Evolutionary conservation across 1,140 invertebrate species (phyloP).

Genomic region (Leguminivora glycinivorella): DNA sequence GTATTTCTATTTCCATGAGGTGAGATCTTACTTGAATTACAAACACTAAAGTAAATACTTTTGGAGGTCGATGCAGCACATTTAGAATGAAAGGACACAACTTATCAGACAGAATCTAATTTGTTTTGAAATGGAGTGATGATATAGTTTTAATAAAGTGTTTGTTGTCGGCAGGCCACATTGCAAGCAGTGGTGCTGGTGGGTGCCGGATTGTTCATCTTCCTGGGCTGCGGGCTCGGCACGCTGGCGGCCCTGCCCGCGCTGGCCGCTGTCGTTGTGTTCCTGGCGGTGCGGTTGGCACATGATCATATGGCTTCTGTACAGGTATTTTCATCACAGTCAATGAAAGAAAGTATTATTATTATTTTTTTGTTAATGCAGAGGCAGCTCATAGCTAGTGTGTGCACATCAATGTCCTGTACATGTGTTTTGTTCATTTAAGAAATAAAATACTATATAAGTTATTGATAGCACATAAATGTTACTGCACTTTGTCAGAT

Average conservation of each 20-base stretch:
- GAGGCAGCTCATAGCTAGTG: too few relatives aligned
- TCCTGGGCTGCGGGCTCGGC: conserved; percentile 46
- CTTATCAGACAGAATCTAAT: too few relatives aligned
- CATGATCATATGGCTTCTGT: conserved; percentile 32
- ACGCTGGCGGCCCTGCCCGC: conserved; percentile 43
- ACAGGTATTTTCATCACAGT: background rate
- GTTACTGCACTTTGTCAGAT: too few relatives aligned
- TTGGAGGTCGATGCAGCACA: too few relatives aligned
- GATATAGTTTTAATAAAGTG: background rate
- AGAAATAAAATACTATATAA: too few relatives aligned
- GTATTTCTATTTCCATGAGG: conserved; percentile 60
- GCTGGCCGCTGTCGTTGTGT: conserved; percentile 35
- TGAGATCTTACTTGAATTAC: conserved; percentile 26
- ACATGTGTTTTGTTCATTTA: too few relatives aligned
- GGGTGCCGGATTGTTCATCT: conserved; percentile 60
- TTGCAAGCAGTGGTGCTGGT: conserved; percentile 52
- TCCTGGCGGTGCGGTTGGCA: conserved; percentile 32
- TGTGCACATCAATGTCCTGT: too few relatives aligned
- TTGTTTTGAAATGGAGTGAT: background rate
- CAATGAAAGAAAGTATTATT: too few relatives aligned
- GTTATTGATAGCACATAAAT: too few relatives aligned
- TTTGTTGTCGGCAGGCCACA: conserved; percentile 45
- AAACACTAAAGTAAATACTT: too few relatives aligned
- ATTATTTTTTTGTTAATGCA: too few relatives aligned
- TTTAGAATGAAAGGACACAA: too few relatives aligned